Base-by-base conservation (phyloP, 2,888 invertebrate genomes). In the Xanthia togata region DNA sequence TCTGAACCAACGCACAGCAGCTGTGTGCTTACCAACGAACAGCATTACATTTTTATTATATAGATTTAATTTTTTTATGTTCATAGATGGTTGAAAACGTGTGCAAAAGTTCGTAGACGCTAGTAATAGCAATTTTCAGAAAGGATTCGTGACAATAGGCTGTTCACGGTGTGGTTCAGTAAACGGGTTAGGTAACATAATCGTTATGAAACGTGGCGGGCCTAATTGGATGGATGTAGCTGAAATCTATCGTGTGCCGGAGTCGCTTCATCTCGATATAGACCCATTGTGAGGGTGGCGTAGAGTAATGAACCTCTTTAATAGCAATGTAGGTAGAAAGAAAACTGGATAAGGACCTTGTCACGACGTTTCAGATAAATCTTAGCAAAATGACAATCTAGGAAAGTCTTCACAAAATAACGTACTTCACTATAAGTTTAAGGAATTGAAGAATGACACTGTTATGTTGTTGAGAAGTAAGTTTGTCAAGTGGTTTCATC, bases 201-300 rank as follows among this genome's bases (percentile, higher is more conserved):
- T 47, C 53, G 59, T 35, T 63, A 57, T 20, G 57, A 63, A 41
- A 62, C 69, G 44, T 38, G 59, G 47, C 44, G 35, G 14, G 35
- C 41, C 31, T 71, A 60, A 81, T 69, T 83, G 83, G 69, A 70
- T 53, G 57, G 69, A 65, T 77, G 78, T 20, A 78, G 63, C 55
- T 57, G 78, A 50, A 69, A 67, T 50, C 38, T 77, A 79, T 79
- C 77, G 60, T 14, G 57, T 69, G 41, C 31, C 17, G 65, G 1
- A 70, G n/a, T 64, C 59, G 72, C 41, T 62, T 53, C 38, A 69
- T 65, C 59, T 76, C 47, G 26, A 73, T 57, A n/a, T 73, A 68
- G 20, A 50, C 23, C 55, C 11, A 26, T 12, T 26, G 41, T 44
- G 20, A 68, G 38, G 31, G 31, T 47, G 55, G 26, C 55, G 38